A percentile compares a stretch with the other conserved stretches of the same genome.
Evolutionary conservation across 2,888 invertebrate genomes (phyloP).

Genomic region (Oscheius onirici): DNA sequence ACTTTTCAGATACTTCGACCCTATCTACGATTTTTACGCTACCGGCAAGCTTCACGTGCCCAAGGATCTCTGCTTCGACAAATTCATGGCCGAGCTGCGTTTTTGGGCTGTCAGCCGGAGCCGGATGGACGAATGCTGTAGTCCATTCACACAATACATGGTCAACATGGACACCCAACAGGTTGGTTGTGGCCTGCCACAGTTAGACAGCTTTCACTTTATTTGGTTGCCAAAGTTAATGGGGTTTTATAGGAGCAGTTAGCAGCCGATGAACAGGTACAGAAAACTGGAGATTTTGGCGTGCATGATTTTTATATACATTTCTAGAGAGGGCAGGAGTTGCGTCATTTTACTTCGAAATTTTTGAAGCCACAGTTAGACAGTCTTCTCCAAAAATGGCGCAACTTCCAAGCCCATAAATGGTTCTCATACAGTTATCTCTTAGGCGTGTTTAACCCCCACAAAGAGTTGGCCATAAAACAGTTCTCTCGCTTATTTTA

Average conservation of each 20-base stretch:
- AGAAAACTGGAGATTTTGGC: not conserved
- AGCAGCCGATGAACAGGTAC: slow-evolving; percentile 6
- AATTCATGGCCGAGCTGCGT: slow-evolving; percentile 70
- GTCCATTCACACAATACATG: slow-evolving; percentile 68
- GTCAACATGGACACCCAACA: slow-evolving; percentile 44
- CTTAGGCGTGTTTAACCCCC: slow-evolving; percentile 1
- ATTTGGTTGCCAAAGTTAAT: too few relatives aligned
- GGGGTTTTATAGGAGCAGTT: slow-evolving; percentile 6
- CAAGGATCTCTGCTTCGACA: slow-evolving; percentile 70
- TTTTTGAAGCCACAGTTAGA: too few relatives aligned
- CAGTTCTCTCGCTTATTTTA: slow-evolving; percentile 9
- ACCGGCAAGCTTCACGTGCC: slow-evolving; percentile 70
- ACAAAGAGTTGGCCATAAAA: not conserved
- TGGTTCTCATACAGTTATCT: not conserved
- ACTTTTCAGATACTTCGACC: slow-evolving; percentile 67
- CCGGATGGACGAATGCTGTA: slow-evolving; percentile 70
- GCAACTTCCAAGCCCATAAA: not conserved
- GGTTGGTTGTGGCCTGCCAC: slow-evolving; percentile 36
- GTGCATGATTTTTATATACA: slow-evolving; percentile 8
- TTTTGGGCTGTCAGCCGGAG: slow-evolving; percentile 70
- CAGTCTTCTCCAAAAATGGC: too few relatives aligned
- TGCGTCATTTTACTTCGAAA: too few relatives aligned
- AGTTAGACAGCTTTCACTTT: not conserved
- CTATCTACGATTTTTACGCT: slow-evolving; percentile 70
- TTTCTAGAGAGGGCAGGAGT: not conserved